phyloP scores from a whole-genome alignment of 2,113 vertebrate genomes.

The Cephalophus harveyi region DNA sequence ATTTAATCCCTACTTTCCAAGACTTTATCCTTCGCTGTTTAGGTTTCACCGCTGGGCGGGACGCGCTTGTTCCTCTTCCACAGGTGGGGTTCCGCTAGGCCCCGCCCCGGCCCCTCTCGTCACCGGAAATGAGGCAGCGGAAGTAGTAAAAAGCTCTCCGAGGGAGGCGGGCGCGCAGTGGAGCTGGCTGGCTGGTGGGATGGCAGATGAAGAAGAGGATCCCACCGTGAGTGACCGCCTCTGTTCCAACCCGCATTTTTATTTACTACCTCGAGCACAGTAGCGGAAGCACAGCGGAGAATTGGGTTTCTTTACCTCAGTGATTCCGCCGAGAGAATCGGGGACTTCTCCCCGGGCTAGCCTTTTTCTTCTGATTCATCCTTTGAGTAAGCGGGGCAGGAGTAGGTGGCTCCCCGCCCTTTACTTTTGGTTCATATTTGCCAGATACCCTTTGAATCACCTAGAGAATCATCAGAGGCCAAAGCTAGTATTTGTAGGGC shows the following conservation, averaged over 20 bases:
- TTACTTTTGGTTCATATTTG: not conserved
- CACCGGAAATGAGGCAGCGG: conserved; percentile 43
- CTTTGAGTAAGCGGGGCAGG: not conserved
- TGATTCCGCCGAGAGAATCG: not conserved
- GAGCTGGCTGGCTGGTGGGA: not conserved
- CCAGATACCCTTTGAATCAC: not conserved
- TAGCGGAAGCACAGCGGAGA: not conserved
- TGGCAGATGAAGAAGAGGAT: conserved; percentile 84
- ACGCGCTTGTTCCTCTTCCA: fast-evolving
- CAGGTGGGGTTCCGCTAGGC: fast-evolving
- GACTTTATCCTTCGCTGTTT: fast-evolving
- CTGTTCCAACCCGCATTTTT: not conserved
- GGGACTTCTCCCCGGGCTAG: not conserved
- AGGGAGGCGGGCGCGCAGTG: fast-evolving
- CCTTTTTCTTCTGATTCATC: not conserved
- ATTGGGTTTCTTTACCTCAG: not conserved
- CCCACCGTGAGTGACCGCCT: conserved; percentile 68
- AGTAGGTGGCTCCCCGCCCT: not conserved
- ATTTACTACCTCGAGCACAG: not conserved
- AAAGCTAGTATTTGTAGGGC: not conserved
- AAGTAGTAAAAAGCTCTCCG: not conserved
- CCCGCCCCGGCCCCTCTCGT: not conserved
- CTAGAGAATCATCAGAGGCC: not conserved
- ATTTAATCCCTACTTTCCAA: not conserved
- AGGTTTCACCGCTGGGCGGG: fast-evolving